phyloP scores from a whole-genome alignment of 1,140 invertebrate genomes.

The Hyphantria cunea region DNA sequence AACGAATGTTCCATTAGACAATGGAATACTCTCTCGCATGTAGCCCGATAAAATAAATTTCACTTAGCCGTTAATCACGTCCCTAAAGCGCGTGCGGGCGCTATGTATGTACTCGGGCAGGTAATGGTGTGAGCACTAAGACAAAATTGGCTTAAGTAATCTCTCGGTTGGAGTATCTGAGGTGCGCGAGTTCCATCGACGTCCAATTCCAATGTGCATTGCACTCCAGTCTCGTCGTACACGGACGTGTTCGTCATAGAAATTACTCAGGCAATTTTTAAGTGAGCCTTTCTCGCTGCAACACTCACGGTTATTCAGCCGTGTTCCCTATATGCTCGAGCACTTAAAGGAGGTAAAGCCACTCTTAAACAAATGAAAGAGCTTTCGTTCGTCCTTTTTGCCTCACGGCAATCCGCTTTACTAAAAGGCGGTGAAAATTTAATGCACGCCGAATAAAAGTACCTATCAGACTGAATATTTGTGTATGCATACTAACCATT shows the following conservation, averaged over 20 bases:
- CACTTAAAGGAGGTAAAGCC: slow-evolving; percentile 69
- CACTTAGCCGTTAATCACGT: slow-evolving; percentile 67
- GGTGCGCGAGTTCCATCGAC: slow-evolving; percentile 38
- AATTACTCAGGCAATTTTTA: slow-evolving; percentile 76
- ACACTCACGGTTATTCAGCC: slow-evolving; percentile 69
- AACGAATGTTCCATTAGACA: slow-evolving; percentile 51
- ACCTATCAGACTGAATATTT: slow-evolving; percentile 19
- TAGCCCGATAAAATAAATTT: slow-evolving; percentile 64
- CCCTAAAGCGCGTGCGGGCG: slow-evolving; percentile 52
- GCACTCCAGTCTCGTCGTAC: slow-evolving; percentile 52
- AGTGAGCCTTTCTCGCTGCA: slow-evolving; percentile 71
- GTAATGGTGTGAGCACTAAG: slow-evolving; percentile 66
- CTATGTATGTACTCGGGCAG: slow-evolving; percentile 47
- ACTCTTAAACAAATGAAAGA: slow-evolving; percentile 75
- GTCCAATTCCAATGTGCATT: slow-evolving; percentile 61
- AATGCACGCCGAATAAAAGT: slow-evolving; percentile 57
- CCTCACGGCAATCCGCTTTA: slow-evolving; percentile 63
- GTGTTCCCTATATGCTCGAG: slow-evolving; percentile 53
- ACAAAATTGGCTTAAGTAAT: slow-evolving; percentile 75
- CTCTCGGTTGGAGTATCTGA: slow-evolving; percentile 53
- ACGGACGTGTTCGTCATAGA: slow-evolving; percentile 76
- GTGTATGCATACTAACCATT: background rate
- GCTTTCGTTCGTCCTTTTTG: slow-evolving; percentile 56
- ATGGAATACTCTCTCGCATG: slow-evolving; percentile 42
- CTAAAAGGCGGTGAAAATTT: slow-evolving; percentile 69